Percentiles rank a stretch among this genome's conserved stretches.
Conservation (phyloP, 2,888 invertebrate species). For the Allolobophora icterica region DNA sequence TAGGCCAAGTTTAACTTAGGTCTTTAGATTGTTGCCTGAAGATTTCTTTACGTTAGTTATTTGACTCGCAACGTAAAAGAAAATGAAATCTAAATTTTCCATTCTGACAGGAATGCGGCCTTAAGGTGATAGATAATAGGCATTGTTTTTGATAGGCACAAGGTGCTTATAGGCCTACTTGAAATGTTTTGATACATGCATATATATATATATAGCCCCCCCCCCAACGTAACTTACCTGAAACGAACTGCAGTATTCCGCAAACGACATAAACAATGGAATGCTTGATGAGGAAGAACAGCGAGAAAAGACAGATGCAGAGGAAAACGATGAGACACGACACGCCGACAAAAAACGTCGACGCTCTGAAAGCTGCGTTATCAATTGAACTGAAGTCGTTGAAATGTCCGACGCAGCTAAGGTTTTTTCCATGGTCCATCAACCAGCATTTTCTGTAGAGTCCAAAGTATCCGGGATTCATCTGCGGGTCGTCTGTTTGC, state of each 20-base stretch:
- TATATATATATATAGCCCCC: no score
- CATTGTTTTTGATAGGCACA: no score
- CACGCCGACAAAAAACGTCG: conserved; percentile 86
- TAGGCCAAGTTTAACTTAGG: no score
- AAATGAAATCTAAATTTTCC: no score
- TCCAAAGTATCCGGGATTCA: conserved; percentile 80
- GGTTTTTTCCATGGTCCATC: conserved; percentile 37
- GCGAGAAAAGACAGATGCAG: conserved; percentile 83
- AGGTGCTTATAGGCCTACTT: no score
- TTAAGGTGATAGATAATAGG: no score
- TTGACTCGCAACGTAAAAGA: no score
- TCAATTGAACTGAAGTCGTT: conserved; percentile 76
- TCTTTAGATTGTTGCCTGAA: no score
- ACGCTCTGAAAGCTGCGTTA: conserved; percentile 81
- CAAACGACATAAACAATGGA: conserved; percentile 90
- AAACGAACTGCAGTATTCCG: conserved; percentile 92
- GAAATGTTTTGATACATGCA: background rate
- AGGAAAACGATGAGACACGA: conserved; percentile 82
- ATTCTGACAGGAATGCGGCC: no score
- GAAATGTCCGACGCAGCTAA: conserved; percentile 81
- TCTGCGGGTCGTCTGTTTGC: conserved; percentile 57
- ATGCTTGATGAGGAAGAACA: conserved; percentile 91
- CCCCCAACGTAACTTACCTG: conserved; percentile 76
- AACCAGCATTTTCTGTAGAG: conserved; percentile 83
- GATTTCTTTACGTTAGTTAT: no score